A percentile compares a stretch with the other conserved stretches of the same genome.
Conservation (phyloP, 2,113 vertebrate species). For the Arenaria interpres region DNA sequence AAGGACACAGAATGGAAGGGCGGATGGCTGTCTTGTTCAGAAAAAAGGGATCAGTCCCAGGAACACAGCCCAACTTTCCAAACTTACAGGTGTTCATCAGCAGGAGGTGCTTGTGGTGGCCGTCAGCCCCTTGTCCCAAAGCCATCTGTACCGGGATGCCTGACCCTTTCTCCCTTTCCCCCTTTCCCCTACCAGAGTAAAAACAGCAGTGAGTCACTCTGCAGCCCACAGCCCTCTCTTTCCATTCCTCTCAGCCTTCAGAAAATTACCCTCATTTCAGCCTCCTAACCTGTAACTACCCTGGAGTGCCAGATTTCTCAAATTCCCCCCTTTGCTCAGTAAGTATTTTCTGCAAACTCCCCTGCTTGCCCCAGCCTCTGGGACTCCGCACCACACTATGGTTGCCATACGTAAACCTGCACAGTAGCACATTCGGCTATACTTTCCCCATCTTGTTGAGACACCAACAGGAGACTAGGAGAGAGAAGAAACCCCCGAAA, state of each 20-base stretch:
- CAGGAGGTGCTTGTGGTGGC: background rate
- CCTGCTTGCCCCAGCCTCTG: background rate
- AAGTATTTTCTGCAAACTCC: background rate
- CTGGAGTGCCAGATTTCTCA: background rate
- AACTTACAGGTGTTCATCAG: background rate
- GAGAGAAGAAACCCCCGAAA: background rate
- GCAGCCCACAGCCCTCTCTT: background rate
- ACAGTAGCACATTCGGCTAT: background rate
- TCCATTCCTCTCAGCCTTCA: background rate
- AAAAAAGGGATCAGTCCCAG: background rate
- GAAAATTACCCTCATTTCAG: background rate
- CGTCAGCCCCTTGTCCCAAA: background rate
- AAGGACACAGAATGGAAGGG: background rate
- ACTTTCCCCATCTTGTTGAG: background rate
- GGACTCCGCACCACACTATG: background rate
- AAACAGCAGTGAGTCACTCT: background rate
- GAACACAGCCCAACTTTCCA: background rate
- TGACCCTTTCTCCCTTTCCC: background rate
- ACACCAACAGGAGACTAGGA: background rate
- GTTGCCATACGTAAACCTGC: fast-evolving
- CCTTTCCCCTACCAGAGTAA: background rate
- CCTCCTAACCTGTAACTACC: background rate
- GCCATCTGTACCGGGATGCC: background rate
- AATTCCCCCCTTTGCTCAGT: background rate
- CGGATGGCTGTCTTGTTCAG: background rate